Percentiles rank a stretch among this genome's conserved stretches.
Evolutionary conservation across 2,797 vertebrate species (phyloP).

Genomic region (Darevskia nairensis): DNA sequence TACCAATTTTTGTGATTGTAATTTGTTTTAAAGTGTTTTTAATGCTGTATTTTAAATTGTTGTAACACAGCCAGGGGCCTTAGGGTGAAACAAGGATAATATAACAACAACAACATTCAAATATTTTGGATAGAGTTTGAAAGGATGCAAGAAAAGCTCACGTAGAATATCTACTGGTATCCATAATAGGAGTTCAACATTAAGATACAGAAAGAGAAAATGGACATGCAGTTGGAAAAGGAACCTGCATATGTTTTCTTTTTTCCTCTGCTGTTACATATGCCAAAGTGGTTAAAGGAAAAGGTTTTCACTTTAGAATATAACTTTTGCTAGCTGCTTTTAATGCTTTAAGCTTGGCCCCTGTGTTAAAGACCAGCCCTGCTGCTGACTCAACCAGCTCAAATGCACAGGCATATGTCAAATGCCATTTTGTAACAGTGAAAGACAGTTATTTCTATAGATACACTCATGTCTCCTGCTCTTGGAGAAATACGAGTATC

Average conservation of each 20-base stretch:
- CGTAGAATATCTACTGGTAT: neutral
- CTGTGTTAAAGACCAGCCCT: neutral
- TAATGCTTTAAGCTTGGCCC: constrained; percentile 28
- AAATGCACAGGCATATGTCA: neutral
- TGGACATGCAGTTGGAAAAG: neutral
- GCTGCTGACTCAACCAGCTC: constrained; percentile 9
- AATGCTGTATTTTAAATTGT: too few species aligned
- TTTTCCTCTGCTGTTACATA: neutral
- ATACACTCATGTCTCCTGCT: neutral
- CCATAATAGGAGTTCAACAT: neutral
- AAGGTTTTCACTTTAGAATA: neutral
- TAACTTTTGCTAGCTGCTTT: neutral
- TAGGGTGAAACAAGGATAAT: too few species aligned
- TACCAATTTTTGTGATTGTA: too few species aligned
- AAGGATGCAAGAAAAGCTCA: neutral
- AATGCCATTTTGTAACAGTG: constrained; percentile 13
- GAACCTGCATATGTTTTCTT: neutral
- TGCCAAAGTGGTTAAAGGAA: neutral
- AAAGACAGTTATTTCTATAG: constrained; percentile 1
- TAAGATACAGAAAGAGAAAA: neutral
- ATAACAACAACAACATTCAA: neutral
- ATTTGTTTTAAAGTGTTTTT: too few species aligned
- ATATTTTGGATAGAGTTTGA: neutral
- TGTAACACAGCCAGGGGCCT: too few species aligned
- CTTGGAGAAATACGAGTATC: neutral